Percentiles rank a stretch among this genome's conserved stretches.
These are phyloP conservation scores for Zophobas morio DNA, from an alignment of 1,140 invertebrate species.

Conservation along the genomic window DNA sequence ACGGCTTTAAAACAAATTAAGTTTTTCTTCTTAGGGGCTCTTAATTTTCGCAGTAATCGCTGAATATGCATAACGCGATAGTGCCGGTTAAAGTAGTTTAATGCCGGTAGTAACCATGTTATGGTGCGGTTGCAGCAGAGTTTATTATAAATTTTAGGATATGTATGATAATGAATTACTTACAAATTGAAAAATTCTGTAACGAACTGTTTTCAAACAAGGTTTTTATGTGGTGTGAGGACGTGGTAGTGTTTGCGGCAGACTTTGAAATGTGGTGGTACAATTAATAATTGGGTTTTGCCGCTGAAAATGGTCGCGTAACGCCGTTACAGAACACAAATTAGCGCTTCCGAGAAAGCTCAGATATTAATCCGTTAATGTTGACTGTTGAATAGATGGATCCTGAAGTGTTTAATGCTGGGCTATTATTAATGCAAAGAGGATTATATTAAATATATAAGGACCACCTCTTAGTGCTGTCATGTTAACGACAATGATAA, in stretches of 20 bases:
- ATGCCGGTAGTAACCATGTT: too few species aligned
- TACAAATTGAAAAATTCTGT: too few species aligned
- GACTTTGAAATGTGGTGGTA: constrained; percentile 6
- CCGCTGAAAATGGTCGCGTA: constrained; percentile 48
- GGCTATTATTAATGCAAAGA: constrained; percentile 52
- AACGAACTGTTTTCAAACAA: too few species aligned
- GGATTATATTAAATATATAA: constrained; percentile 53
- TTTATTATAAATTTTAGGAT: too few species aligned
- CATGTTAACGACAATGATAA: constrained; percentile 39
- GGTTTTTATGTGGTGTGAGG: not conserved
- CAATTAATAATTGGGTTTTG: constrained; percentile 44
- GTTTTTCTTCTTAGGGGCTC: too few species aligned
- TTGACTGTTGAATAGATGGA: constrained; percentile 49
- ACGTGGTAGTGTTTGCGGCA: constrained; percentile 11
- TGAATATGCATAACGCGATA: too few species aligned
- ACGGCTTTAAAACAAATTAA: too few species aligned
- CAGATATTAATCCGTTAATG: constrained; percentile 51
- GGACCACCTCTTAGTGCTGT: constrained; percentile 38
- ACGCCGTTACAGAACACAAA: constrained; percentile 51
- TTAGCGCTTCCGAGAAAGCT: constrained; percentile 46
- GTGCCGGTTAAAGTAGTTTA: too few species aligned
- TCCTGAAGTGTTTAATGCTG: constrained; percentile 51
- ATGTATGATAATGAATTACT: too few species aligned
- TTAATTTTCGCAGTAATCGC: too few species aligned
- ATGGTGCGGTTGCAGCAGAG: too few species aligned